Evolutionary conservation across 2,113 vertebrate genomes (phyloP).

Genomic region (Nothocercus julius): DNA sequence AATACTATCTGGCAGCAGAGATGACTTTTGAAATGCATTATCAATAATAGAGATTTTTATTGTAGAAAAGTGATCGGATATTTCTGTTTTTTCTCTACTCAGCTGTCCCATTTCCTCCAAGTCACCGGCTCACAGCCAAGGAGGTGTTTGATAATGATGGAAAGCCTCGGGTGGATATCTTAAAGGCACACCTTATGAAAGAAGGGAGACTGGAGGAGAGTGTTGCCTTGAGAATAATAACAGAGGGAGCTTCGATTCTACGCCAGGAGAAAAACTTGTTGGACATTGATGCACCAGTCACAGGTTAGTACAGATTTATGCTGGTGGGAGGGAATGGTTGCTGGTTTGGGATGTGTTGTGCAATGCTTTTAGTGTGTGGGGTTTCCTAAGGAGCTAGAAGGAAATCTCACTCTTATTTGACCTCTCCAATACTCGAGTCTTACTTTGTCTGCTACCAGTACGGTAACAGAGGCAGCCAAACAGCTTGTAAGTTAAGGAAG

Average conservation of each 20-base stretch:
- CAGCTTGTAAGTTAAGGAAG: neutral
- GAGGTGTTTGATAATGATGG: constrained; percentile 98
- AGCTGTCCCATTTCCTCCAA: constrained; percentile 98
- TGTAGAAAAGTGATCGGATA: neutral
- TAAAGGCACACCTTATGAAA: constrained; percentile 98
- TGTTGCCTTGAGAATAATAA: constrained; percentile 94
- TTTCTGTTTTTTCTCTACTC: constrained; percentile 8
- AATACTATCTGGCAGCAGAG: neutral
- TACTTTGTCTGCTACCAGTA: neutral
- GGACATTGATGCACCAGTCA: constrained; percentile 98
- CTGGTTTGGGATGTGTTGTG: neutral
- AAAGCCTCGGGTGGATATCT: constrained; percentile 96
- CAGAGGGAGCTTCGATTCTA: constrained; percentile 93
- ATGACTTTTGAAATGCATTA: neutral
- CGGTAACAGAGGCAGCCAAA: neutral
- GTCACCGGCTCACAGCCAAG: constrained; percentile 95
- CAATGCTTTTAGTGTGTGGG: neutral
- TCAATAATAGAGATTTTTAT: neutral
- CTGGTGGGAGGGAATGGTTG: neutral
- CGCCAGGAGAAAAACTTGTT: constrained; percentile 95
- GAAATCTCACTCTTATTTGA: neutral
- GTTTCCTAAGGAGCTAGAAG: neutral
- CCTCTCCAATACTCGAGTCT: neutral
- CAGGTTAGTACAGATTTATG: constrained; percentile 79
- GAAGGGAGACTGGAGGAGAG: constrained; percentile 96